Percentiles rank a stretch among this genome's conserved stretches.
phyloP scores from a whole-genome alignment of 1,140 invertebrate genomes.

The Nasonia longicornis region DNA sequence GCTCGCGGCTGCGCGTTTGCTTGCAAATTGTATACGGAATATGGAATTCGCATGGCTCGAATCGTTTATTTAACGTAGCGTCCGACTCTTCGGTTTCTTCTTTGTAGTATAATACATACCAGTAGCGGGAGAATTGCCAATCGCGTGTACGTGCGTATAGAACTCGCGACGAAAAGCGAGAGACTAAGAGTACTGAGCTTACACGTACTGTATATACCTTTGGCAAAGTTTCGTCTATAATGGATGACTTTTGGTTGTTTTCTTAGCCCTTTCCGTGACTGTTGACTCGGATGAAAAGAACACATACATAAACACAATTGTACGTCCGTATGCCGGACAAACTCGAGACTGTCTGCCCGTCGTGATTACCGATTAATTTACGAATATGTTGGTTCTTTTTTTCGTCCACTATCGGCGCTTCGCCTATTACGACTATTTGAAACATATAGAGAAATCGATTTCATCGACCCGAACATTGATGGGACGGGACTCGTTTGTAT shows the following conservation, averaged over 20 bases:
- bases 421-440: slow-evolving; percentile 17
- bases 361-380: slow-evolving; percentile 16
- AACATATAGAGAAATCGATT: slow-evolving; percentile 22
- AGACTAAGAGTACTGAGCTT: background rate
- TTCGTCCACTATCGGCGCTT: slow-evolving; percentile 24
- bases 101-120: background rate
- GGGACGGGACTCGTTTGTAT: slow-evolving; percentile 36
- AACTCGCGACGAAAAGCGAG: background rate
- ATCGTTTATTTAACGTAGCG: background rate
- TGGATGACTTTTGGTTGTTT: background rate
- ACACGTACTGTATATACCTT: slow-evolving; percentile 7
- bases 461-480: background rate
- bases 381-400: slow-evolving; percentile 3
- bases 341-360: slow-evolving; percentile 32
- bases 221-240: background rate
- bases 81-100: background rate
- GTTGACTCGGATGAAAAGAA: slow-evolving; percentile 21
- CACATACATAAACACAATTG: background rate
- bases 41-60: slow-evolving; percentile 30
- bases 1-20: background rate
- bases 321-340: background rate
- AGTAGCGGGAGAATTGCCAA: slow-evolving; percentile 5
- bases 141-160: background rate
- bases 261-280: background rate
- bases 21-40: slow-evolving; percentile 7